phyloP scores from a whole-genome alignment of 2,797 vertebrate species.

The Todus mexicanus region DNA sequence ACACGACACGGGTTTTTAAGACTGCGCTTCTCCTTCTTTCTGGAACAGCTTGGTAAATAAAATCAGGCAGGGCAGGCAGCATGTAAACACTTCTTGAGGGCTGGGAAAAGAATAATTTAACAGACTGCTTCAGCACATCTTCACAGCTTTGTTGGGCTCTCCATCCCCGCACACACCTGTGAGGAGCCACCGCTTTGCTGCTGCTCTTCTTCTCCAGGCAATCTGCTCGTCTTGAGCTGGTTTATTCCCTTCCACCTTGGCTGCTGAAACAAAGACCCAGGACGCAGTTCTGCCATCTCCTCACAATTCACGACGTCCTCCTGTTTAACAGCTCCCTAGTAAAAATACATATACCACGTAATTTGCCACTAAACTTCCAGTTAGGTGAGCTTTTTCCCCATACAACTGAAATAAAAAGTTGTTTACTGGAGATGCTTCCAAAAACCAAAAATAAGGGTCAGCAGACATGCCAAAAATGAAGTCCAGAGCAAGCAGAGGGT shows the following conservation, averaged over 20 bases:
- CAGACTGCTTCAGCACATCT: slow-evolving; percentile 49
- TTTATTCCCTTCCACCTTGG: neutral
- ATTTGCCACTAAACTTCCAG: neutral
- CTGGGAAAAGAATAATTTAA: slow-evolving; percentile 59
- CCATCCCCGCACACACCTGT: neutral
- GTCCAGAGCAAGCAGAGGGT: slow-evolving; percentile 50
- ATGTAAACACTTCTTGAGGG: slow-evolving; percentile 40
- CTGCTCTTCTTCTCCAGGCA: neutral
- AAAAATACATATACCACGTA: neutral
- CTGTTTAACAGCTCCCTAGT: neutral
- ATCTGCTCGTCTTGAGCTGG: neutral
- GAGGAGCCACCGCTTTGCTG: neutral
- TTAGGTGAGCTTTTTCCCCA: slow-evolving; percentile 19
- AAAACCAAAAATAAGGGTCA: slow-evolving; percentile 60
- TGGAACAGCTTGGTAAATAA: neutral
- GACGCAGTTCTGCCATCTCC: slow-evolving; percentile 19
- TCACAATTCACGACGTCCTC: neutral
- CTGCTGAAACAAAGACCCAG: slow-evolving; percentile 7
- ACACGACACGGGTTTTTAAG: neutral
- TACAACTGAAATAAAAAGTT: slow-evolving; percentile 3
- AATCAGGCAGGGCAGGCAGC: neutral
- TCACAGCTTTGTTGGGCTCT: slow-evolving; percentile 57
- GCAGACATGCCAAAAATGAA: slow-evolving; percentile 50
- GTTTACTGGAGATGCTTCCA: slow-evolving; percentile 39
- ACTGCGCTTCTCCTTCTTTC: neutral